These are phyloP conservation scores for Antechinus flavipes DNA, from an alignment of 2,113 vertebrate species.

Conservation along the genomic window DNA sequence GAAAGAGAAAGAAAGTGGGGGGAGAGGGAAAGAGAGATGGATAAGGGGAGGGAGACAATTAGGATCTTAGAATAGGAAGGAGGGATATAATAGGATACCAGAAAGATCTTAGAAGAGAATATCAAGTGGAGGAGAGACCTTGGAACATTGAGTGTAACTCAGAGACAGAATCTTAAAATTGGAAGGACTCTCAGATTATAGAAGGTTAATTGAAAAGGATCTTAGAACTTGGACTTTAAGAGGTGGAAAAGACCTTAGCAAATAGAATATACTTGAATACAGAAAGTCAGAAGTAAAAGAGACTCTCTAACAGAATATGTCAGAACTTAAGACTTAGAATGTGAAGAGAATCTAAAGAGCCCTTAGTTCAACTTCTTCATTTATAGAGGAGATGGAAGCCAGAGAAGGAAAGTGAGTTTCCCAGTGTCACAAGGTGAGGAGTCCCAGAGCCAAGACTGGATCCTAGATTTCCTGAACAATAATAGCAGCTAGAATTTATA, in stretches of 20 bases:
- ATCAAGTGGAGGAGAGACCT: neutral
- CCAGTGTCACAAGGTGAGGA: constrained; percentile 3
- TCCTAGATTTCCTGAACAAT: neutral
- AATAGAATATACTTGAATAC: constrained; percentile 15
- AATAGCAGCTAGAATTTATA: neutral
- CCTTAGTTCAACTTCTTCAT: constrained; percentile 20
- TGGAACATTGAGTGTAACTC: neutral
- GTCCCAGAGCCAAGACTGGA: neutral
- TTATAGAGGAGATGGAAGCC: neutral
- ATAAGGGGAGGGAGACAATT: neutral
- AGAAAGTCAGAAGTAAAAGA: neutral
- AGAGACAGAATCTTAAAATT: no score
- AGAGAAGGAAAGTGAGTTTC: neutral
- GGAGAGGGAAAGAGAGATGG: no score
- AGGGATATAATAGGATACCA: neutral
- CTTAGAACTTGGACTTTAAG: no score
- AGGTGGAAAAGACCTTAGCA: no score
- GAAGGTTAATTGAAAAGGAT: no score
- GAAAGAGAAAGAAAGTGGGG: no score
- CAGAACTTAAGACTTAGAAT: neutral
- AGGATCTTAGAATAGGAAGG: neutral
- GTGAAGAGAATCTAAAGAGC: neutral
- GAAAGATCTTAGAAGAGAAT: neutral
- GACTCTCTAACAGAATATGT: neutral
- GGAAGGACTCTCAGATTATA: no score